phyloP scores from a whole-genome alignment of 2,888 invertebrate genomes.

The Nowickia ferox region DNA sequence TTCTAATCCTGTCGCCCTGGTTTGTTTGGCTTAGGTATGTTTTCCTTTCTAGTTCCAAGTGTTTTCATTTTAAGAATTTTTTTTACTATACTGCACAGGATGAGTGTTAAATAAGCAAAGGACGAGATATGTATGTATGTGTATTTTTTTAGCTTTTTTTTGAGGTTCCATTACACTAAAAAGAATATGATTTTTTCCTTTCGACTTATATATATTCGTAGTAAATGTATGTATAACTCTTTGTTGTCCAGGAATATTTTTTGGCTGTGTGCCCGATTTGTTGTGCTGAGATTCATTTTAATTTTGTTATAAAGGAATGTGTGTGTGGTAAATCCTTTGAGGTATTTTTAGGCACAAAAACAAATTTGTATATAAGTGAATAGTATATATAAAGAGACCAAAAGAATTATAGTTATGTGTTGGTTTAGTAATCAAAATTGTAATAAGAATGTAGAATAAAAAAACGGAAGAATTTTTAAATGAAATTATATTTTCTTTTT shows the following conservation, averaged over 20 bases:
- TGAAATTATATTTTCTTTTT: background rate
- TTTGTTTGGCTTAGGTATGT: conserved; percentile 47
- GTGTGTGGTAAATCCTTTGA: conserved; percentile 61
- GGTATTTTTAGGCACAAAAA: conserved; percentile 63
- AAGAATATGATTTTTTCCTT: conserved; percentile 35
- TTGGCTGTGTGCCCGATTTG: conserved; percentile 68
- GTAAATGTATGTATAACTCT: too few relatives aligned
- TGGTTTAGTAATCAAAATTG: background rate
- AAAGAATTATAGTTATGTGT: background rate
- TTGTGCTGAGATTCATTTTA: conserved; percentile 56
- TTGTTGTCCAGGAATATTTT: conserved; percentile 29
- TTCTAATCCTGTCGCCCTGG: conserved; percentile 53
- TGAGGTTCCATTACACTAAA: conserved; percentile 43
- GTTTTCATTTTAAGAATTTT: conserved; percentile 15
- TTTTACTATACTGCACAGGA: conserved; percentile 30
- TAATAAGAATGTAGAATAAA: background rate
- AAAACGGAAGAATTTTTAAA: background rate
- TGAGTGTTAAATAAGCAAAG: conserved; percentile 70
- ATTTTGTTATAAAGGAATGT: conserved; percentile 35
- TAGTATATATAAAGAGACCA: conserved; percentile 9
- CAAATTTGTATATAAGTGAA: conserved; percentile 30
- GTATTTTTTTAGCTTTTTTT: conserved; percentile 20
- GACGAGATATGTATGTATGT: conserved; percentile 58
- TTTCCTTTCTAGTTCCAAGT: conserved; percentile 14
- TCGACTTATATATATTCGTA: background rate